These are phyloP conservation scores for Semnornis frantzii DNA, from an alignment of 2,113 vertebrate genomes.

Conservation along the genomic window DNA sequence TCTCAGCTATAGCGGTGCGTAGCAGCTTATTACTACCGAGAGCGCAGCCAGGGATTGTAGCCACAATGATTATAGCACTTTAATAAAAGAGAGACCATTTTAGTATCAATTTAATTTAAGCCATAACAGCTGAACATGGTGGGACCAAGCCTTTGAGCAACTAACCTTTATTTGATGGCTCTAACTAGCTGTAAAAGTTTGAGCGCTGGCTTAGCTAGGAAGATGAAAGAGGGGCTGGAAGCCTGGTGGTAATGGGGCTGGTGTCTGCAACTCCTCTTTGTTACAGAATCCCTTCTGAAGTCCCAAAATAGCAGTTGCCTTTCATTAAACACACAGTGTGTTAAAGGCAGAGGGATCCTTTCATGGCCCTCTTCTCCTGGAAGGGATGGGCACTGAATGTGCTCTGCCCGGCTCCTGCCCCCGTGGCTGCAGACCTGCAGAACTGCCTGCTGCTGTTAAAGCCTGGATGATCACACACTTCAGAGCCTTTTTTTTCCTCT, in stretches of 20 bases:
- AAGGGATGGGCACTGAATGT: constrained; percentile 18
- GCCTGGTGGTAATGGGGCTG: constrained; percentile 50
- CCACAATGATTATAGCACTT: constrained; percentile 36
- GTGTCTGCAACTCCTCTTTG: constrained; percentile 60
- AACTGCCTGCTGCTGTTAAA: constrained; percentile 16
- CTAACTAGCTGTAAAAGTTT: constrained; percentile 5
- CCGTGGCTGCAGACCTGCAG: not conserved
- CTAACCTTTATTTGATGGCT: constrained; percentile 57
- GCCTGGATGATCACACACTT: constrained; percentile 20
- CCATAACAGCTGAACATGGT: not conserved
- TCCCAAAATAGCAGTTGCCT: constrained; percentile 69
- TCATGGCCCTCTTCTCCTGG: constrained; percentile 42
- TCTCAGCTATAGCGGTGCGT: not conserved
- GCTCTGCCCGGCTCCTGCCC: constrained; percentile 22
- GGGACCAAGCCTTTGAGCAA: constrained; percentile 24
- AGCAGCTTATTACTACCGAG: not conserved
- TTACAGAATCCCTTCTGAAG: constrained; percentile 55
- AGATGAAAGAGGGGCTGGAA: constrained; percentile 54
- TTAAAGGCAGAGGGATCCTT: constrained; percentile 50
- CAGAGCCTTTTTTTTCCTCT: not conserved
- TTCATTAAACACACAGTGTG: constrained; percentile 67
- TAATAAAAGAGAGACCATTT: constrained; percentile 44
- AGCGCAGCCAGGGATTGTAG: not conserved
- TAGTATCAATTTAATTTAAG: constrained; percentile 56
- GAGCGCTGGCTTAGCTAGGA: constrained; percentile 12